Evolutionary conservation across 2,888 invertebrate genomes (phyloP).

Genomic region (Lobophora halterata): DNA sequence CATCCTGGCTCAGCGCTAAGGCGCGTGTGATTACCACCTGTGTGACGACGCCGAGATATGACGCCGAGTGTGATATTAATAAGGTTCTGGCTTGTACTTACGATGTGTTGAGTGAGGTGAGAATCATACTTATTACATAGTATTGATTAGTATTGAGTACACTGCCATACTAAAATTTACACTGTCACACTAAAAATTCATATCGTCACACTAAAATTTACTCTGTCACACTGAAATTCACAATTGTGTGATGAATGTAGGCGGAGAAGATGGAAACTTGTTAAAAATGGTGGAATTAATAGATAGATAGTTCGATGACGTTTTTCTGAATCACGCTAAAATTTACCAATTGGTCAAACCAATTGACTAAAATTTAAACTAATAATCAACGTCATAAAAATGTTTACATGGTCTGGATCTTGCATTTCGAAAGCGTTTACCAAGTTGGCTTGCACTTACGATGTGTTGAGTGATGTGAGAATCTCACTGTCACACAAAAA

Average conservation of each 20-base stretch:
- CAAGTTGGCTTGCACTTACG: slow-evolving; percentile 60
- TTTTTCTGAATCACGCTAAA: too few relatives aligned
- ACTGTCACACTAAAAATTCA: not conserved
- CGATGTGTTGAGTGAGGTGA: slow-evolving; percentile 67
- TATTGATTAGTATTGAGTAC: too few relatives aligned
- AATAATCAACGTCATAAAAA: too few relatives aligned
- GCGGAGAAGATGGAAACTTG: too few relatives aligned
- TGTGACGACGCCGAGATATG: slow-evolving; percentile 48
- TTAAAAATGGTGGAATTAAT: too few relatives aligned
- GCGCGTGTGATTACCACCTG: slow-evolving; percentile 63
- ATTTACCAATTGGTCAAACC: too few relatives aligned
- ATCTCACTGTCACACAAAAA: slow-evolving; percentile 1
- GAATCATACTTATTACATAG: slow-evolving; percentile 12
- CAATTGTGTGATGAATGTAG: too few relatives aligned
- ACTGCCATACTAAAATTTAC: too few relatives aligned
- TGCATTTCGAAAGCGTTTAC: slow-evolving; percentile 52
- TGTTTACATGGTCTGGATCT: slow-evolving; percentile 35
- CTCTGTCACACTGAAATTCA: too few relatives aligned
- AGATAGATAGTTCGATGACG: too few relatives aligned
- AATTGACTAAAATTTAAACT: too few relatives aligned
- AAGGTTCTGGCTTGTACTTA: slow-evolving; percentile 59
- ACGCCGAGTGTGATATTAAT: slow-evolving; percentile 59
- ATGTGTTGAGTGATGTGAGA: slow-evolving; percentile 65
- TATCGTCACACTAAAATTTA: too few relatives aligned
- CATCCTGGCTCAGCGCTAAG: slow-evolving; percentile 54